A percentile compares a stretch with the other conserved stretches of the same genome.
Evolutionary conservation across 2,797 vertebrate species (phyloP).

Genomic region (Tenualosa ilisha): DNA sequence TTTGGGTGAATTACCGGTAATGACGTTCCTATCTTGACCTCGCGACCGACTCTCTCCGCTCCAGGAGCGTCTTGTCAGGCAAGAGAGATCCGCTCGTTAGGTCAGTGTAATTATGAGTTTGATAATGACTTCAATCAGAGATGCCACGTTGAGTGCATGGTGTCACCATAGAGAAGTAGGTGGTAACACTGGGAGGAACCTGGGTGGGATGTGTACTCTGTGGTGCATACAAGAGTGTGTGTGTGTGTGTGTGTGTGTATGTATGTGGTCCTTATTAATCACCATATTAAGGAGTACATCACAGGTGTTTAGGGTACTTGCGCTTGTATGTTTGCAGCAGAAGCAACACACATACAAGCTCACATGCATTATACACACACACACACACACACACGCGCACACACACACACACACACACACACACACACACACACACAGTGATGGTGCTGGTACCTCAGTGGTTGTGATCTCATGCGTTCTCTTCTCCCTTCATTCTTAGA

Average conservation of each 20-base stretch:
- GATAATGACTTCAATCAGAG: background rate
- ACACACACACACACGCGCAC: background rate
- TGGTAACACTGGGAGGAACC: background rate
- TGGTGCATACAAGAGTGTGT: background rate
- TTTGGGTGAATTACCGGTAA: background rate
- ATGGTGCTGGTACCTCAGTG: background rate
- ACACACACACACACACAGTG: too few relatives aligned
- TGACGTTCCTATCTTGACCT: background rate
- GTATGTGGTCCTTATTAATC: background rate
- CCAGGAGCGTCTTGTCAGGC: background rate
- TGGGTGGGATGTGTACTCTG: background rate
- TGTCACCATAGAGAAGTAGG: background rate
- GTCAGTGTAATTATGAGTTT: constrained; percentile 25
- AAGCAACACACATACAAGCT: too few relatives aligned
- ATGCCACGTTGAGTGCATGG: background rate
- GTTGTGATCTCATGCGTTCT: background rate
- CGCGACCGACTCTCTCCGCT: background rate
- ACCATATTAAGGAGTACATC: background rate
- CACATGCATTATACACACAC: background rate
- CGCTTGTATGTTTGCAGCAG: background rate
- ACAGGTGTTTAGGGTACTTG: background rate
- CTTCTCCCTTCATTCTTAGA: background rate
- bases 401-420: background rate
- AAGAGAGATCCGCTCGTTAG: background rate
- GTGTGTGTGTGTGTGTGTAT: background rate